These are phyloP conservation scores for Psilanteris sp. DNA, from an alignment of 1,140 invertebrate genomes.

Conservation along the genomic window DNA sequence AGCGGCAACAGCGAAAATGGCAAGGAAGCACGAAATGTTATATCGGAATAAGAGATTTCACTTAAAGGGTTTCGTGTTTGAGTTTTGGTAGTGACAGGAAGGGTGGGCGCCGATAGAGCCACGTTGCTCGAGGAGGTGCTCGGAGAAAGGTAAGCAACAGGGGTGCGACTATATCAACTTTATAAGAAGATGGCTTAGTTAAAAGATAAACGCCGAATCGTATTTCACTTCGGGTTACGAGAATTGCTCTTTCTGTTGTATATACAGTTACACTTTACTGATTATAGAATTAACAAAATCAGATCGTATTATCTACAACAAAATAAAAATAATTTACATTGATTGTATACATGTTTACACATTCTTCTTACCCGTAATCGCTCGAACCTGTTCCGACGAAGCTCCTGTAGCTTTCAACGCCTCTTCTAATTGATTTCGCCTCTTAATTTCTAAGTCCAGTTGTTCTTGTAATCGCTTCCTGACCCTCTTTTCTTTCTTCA, in stretches of 20 bases:
- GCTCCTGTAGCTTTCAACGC: slow-evolving; percentile 88
- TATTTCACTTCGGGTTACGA: slow-evolving; percentile 23
- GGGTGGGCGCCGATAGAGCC: slow-evolving; percentile 56
- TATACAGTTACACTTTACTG: not conserved
- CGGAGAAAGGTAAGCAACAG: slow-evolving; percentile 74
- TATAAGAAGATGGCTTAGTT: slow-evolving; percentile 62
- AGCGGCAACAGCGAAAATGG: slow-evolving; percentile 70
- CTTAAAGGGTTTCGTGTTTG: slow-evolving; percentile 80
- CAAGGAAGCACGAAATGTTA: slow-evolving; percentile 73
- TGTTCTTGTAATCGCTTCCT: slow-evolving; percentile 91
- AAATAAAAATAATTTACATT: too few species aligned
- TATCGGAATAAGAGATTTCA: slow-evolving; percentile 81
- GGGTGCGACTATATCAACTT: slow-evolving; percentile 65
- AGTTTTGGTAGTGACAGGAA: slow-evolving; percentile 80
- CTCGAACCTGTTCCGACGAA: slow-evolving; percentile 86
- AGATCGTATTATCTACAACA: too few species aligned
- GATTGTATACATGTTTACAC: too few species aligned
- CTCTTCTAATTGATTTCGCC: slow-evolving; percentile 88
- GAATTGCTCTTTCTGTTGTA: slow-evolving; percentile 10
- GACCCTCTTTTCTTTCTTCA: slow-evolving; percentile 91
- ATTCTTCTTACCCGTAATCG: slow-evolving; percentile 86
- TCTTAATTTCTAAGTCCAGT: slow-evolving; percentile 88
- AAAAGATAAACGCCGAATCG: slow-evolving; percentile 45
- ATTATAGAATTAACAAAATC: too few species aligned
- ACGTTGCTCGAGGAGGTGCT: slow-evolving; percentile 45